phyloP scores from a whole-genome alignment of 53 echinoderm and acorn worm species.

The Temnopleurus reevesii region DNA sequence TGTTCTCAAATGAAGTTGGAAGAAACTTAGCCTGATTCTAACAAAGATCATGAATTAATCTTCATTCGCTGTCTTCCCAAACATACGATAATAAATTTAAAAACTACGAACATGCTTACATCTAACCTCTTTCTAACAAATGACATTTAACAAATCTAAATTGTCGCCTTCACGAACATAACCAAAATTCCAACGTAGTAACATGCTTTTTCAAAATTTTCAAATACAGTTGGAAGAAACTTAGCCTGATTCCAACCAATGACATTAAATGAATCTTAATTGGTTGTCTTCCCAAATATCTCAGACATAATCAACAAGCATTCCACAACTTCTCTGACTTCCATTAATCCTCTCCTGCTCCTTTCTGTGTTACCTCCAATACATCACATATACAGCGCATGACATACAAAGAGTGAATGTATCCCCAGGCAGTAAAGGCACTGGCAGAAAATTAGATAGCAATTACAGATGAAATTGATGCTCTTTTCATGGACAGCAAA shows the following conservation, averaged over 20 bases:
- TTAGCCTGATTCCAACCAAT: neutral
- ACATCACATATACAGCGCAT: neutral
- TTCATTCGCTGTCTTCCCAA: too few relatives aligned
- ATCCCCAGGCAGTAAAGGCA: constrained; percentile 40
- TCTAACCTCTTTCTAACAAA: too few relatives aligned
- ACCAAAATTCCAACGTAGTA: too few relatives aligned
- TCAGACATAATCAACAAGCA: constrained; percentile 7
- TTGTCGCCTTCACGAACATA: too few relatives aligned
- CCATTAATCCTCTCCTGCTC: constrained; percentile 18
- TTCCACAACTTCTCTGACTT: constrained; percentile 13
- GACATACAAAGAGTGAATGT: constrained; percentile 1
- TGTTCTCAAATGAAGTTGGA: too few relatives aligned
- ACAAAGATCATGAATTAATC: too few relatives aligned
- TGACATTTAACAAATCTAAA: too few relatives aligned
- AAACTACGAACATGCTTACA: too few relatives aligned
- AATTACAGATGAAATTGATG: constrained; percentile 44
- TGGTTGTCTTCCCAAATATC: constrained; percentile 9
- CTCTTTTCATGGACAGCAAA: constrained; percentile 44
- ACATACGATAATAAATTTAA: too few relatives aligned
- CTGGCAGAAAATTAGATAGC: constrained; percentile 48
- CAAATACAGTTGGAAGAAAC: too few relatives aligned
- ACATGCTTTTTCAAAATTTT: too few relatives aligned
- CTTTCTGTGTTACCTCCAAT: neutral
- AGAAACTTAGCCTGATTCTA: too few relatives aligned
- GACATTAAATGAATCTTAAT: constrained; percentile 31